Base-by-base conservation (phyloP, 2,797 vertebrate species). In the Valencia hispanica region DNA sequence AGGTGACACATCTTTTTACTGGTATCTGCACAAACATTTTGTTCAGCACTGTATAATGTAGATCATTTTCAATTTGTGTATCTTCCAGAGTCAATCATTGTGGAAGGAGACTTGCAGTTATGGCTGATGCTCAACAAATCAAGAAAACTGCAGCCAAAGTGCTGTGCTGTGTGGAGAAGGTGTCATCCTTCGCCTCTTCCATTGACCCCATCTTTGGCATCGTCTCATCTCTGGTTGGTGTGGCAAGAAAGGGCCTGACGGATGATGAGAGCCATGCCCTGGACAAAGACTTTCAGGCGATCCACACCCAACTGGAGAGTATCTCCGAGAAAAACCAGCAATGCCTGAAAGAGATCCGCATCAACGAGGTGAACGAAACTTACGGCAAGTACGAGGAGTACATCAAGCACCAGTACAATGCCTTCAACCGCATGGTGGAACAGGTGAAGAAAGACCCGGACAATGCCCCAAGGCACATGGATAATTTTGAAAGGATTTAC, bases 171-270 rank as follows among this genome's bases (percentile, higher is more conserved):
- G 90, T 96, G 77, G 95, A 96, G 89, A 95, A 95, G 72, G 87
- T 95, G 48, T 89, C 94, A 32, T 94, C 93, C 6, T 96, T 96
- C 3, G 95, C 95, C 77, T 90, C 95, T 34, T 95, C 95, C 73
- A 93, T 96, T 5, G 86, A 96, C 80, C 96, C 96, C 25, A 88
- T 96, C 53, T 96, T 96, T 36, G 95, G 95, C 71, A 86, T 96
- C 0, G 95, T 96, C 75, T 93, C 94, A 30, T 93, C 95, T 45
- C 75, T 96, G 80, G 93, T 96, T 0, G 88, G 92, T 4, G 86
- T 96, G 32, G 94, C 93, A 32, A 94, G 93, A 57, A 95, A 94
- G 75, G 94, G 95, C 70, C 86, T 96, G 53, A 47, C 66, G 6
- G 81, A 86, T 0, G 90, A 96, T 1, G 89, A 95, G 80, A 82